Evolutionary conservation across 2,797 vertebrate genomes (phyloP).

Genomic region (Spinus pinus): DNA sequence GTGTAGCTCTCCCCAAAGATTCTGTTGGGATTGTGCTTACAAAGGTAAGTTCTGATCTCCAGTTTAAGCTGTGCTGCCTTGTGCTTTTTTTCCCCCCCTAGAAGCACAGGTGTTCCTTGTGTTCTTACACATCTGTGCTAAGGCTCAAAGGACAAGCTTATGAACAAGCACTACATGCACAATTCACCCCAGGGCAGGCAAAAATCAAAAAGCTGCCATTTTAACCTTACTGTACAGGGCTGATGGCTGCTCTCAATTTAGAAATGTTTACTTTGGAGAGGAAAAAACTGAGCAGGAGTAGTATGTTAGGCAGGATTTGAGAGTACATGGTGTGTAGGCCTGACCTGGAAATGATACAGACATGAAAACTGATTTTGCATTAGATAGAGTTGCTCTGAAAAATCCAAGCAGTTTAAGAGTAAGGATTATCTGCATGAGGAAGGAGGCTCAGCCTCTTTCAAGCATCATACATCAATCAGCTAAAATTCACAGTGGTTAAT

Average conservation of each 20-base stretch:
- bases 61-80: not conserved
- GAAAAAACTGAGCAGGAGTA: not conserved
- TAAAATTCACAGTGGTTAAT: constrained; percentile 28
- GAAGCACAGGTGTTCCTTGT: not conserved
- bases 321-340: not conserved
- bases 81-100: not conserved
- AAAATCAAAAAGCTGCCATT: not conserved
- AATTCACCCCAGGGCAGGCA: not conserved
- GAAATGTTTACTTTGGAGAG: not conserved
- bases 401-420: not conserved
- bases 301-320: not conserved
- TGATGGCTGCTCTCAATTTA: not conserved
- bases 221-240: not conserved
- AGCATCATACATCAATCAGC: constrained; percentile 16
- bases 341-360: not conserved
- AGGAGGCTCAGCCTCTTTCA: not conserved
- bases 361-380: not conserved
- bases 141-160: not conserved
- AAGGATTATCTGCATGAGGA: constrained; percentile 18
- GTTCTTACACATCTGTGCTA: not conserved
- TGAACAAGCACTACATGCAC: not conserved
- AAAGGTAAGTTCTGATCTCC: not conserved
- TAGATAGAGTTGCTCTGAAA: not conserved
- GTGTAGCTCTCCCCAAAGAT: not conserved
- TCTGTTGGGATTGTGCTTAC: not conserved